Percentiles rank a stretch among this genome's conserved stretches.
Evolutionary conservation across 2,113 vertebrate species (phyloP).

Genomic region (Bubo bubo): DNA sequence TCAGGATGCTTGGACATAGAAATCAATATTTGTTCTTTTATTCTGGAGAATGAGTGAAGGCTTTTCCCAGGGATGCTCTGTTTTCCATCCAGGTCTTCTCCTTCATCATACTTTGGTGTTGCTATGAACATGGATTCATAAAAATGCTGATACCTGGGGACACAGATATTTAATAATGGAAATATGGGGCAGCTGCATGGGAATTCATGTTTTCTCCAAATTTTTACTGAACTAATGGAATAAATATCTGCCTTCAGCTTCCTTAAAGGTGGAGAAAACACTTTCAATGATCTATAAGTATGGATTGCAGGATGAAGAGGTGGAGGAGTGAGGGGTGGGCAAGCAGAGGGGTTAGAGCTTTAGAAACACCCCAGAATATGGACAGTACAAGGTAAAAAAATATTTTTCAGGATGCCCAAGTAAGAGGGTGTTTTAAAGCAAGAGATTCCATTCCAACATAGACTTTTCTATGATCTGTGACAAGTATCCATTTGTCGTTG

Average conservation of each 20-base stretch:
- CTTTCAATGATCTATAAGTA: neutral
- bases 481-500: neutral
- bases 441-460: neutral
- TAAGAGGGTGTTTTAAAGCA: neutral
- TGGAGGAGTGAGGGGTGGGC: too few species aligned
- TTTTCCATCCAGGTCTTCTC: neutral
- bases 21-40: neutral
- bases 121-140: neutral
- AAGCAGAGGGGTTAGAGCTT: neutral
- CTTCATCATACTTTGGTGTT: neutral
- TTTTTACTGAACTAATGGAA: neutral
- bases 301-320: neutral
- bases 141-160: neutral
- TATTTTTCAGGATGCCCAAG: neutral
- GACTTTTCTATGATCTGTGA: neutral
- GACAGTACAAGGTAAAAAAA: neutral
- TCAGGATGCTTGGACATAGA: neutral
- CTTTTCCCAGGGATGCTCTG: neutral
- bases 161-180: neutral
- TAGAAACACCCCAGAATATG: neutral
- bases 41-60: neutral
- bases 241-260: neutral
- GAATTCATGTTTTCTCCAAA: neutral
- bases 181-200: neutral
- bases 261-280: neutral